Evolutionary conservation across 2,113 vertebrate species (phyloP).

Genomic region (Pardalotus punctatus): DNA sequence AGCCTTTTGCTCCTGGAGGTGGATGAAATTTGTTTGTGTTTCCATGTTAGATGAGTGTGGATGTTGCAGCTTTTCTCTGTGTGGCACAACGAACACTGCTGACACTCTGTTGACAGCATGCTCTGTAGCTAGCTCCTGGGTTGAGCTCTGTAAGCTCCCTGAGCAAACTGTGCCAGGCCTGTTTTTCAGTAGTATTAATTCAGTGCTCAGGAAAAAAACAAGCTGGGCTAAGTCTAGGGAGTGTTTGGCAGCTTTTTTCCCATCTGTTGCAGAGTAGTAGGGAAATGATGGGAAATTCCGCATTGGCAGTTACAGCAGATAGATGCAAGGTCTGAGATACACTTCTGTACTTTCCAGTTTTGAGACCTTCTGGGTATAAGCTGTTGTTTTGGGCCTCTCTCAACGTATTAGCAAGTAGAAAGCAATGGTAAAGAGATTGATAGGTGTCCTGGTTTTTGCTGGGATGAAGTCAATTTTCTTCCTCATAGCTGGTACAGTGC

Average conservation of each 20-base stretch:
- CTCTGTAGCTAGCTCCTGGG: not conserved
- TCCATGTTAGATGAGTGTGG: not conserved
- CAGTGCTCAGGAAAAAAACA: not conserved
- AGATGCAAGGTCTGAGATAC: not conserved
- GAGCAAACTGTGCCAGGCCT: not conserved
- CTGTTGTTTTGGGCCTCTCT: not conserved
- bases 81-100: not conserved
- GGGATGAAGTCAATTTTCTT: not conserved
- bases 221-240: not conserved
- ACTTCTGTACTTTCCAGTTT: not conserved
- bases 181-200: not conserved
- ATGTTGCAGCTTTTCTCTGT: not conserved
- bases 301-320: not conserved
- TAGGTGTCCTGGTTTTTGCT: not conserved
- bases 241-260: not conserved
- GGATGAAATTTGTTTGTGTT: not conserved
- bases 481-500: not conserved
- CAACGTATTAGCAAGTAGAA: not conserved
- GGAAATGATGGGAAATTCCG: not conserved
- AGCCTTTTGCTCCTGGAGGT: not conserved
- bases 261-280: not conserved
- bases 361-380: not conserved
- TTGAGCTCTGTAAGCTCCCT: not conserved
- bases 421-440: not conserved
- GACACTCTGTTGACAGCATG: not conserved